Base-by-base conservation (phyloP, 2,888 invertebrate species). In the Silvanus unidentatus region DNA sequence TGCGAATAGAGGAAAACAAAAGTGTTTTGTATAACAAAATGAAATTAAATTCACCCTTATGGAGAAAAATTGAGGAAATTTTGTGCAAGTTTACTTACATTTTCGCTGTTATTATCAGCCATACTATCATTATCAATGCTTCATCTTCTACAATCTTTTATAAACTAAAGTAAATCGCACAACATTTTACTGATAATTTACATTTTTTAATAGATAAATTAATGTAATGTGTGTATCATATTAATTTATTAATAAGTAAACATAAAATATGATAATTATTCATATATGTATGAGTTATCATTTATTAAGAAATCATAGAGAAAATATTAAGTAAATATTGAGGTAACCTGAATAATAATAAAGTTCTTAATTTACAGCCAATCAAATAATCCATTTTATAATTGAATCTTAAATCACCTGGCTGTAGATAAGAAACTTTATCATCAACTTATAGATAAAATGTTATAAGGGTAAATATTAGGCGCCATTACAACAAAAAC, bases 121-220 rank as follows among this genome's bases (percentile, higher is more conserved):
- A 37, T 37, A n/a, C n/a, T 37, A 15, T 37, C 5, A 15, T 15
- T 37, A 16, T 42, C 53, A 59, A 57, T 52, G 54, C 46, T 52
- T 51, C 57, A 55, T 57, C 54, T 53, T 52, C 45, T 53, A 58
- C 56, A 55, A 57, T 56, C 56, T 52, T 50, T 44, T 58, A 58
- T 59, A 59, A 60, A 63, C 62, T 62, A 58, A 58, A 54, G 47
- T 48, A 52, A 47, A 47, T 38, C 39, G 43, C 39, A 27, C 28
- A 27, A 44, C n/a, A n/a, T 42, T 35, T 42, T 28, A 16, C 36
- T 45, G 30, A 50, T 50, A 50, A 50, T 47, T 48, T 43, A 50
- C 48, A 50, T 43, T 48, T 47, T 47, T 48, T 48, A 49, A 53
- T 55, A 51, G 52, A 55, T 55, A 53, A 53, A 55, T 55, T 53